Evolutionary conservation across 2,888 invertebrate species (phyloP).

Genomic region (Argyresthia goedartella): DNA sequence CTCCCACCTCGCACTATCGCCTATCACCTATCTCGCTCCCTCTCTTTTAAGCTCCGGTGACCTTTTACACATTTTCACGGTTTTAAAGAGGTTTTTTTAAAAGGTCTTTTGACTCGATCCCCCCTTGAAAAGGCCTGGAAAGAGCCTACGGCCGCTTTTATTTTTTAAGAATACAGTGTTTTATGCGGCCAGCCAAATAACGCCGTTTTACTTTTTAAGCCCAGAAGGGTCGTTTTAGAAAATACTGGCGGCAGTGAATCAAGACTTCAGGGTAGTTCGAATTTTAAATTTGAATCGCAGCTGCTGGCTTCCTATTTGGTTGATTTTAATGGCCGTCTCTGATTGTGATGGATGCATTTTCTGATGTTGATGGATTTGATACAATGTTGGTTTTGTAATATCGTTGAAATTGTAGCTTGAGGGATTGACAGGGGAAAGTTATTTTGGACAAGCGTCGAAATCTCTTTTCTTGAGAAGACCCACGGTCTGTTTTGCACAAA

Average conservation of each 20-base stretch:
- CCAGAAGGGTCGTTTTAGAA: not conserved
- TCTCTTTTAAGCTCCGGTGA: slow-evolving; percentile 51
- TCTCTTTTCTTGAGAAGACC: too few species aligned
- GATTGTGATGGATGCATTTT: too few species aligned
- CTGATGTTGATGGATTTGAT: too few species aligned
- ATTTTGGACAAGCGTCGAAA: too few species aligned
- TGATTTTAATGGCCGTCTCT: too few species aligned
- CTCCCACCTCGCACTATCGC: slow-evolving; percentile 16
- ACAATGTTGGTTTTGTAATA: too few species aligned
- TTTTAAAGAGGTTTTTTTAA: slow-evolving; percentile 37
- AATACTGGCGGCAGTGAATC: not conserved
- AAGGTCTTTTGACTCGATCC: slow-evolving; percentile 53
- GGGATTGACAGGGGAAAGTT: too few species aligned
- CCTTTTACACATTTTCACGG: slow-evolving; percentile 62
- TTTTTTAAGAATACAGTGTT: not conserved
- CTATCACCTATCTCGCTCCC: slow-evolving; percentile 33
- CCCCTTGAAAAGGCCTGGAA: slow-evolving; percentile 42
- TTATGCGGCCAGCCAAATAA: not conserved
- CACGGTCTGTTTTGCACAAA: too few species aligned
- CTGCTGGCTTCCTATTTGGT: too few species aligned
- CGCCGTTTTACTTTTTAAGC: not conserved
- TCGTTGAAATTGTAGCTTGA: too few species aligned
- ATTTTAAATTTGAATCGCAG: too few species aligned
- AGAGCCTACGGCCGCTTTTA: slow-evolving; percentile 25
- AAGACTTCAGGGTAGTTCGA: too few species aligned